Evolutionary conservation across 2,797 vertebrate genomes (phyloP), one percentile per base, ranked within the genome.

Genomic region (Cyprinella venusta): DNA sequence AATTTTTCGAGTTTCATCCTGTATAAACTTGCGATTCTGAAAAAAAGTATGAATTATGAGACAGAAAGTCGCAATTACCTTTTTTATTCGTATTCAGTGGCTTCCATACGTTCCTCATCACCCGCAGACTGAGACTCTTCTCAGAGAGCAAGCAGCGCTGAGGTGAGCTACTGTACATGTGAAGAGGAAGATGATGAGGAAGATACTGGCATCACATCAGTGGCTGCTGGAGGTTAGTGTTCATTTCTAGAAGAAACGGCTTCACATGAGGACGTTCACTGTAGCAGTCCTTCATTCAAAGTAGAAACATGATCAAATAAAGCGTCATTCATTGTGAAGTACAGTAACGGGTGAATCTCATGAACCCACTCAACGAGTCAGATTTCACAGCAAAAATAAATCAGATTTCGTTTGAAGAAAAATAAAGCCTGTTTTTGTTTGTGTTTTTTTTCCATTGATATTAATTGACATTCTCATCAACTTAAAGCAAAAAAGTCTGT

Each of bases 141-240:
- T 30, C 15, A 9, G 40, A 26, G 45, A 45, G 12, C 40, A 3
- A 42, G 40, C 42, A 45, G 42, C 4, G 42, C 45, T 15, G 45
- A 70, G 67, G 12, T 42, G 13, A 69, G 8, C 24, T 4, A 10
- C 16, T 12, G n/a, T 24, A 36, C 36, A 36, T 36, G 36, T 36
- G 36, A 36, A 36, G 36, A 36, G 5, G 36, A 36, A 36, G 36
- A 36, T 36, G 36, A 33, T 33, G 48, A 74, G 45, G 80, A 83
- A 82, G 71, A 82, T 52, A 50, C 33, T 63, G 64, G 63, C 70
- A 54, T 81, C 72, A 18, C 56, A 38, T 61, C 38, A 63, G 59
- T 24, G 36, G 63, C 67, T 78, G 65, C 74, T 79, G 68, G 72
- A 59, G 50, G 48, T 86, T 78, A 87, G 84, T 85, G 84, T 79